Evolutionary conservation across 2,888 invertebrate species (phyloP).

Genomic region (Lasioglossum leucozonium): DNA sequence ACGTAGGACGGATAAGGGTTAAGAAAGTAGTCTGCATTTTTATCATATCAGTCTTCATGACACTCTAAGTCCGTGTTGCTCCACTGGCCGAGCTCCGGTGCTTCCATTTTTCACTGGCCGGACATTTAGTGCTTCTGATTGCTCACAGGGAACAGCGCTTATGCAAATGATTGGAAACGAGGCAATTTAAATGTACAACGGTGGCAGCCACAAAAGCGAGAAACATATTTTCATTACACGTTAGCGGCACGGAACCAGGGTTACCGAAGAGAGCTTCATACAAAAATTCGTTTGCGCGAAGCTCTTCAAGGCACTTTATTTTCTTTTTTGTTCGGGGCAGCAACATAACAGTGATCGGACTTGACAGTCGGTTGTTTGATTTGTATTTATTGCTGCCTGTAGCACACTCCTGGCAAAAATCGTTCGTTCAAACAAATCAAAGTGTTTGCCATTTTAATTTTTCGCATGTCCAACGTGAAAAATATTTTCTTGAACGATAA

Average conservation of each 20-base stretch:
- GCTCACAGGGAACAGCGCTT: slow-evolving; percentile 9
- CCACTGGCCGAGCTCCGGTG: background rate
- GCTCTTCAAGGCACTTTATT: slow-evolving; percentile 31
- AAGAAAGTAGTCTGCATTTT: background rate
- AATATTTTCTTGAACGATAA: too few relatives aligned
- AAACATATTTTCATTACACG: slow-evolving; percentile 52
- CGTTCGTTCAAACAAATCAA: too few relatives aligned
- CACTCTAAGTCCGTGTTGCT: background rate
- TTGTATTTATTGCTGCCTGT: background rate
- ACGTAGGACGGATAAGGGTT: background rate
- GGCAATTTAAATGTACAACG: slow-evolving; percentile 64
- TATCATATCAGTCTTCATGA: background rate
- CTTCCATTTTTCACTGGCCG: background rate
- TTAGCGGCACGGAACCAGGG: slow-evolving; percentile 27
- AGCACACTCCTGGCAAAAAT: background rate
- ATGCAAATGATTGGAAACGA: slow-evolving; percentile 61
- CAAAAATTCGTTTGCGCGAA: slow-evolving; percentile 48
- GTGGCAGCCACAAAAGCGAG: slow-evolving; percentile 19
- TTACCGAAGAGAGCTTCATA: slow-evolving; percentile 42
- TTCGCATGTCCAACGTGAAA: too few relatives aligned
- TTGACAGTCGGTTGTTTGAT: slow-evolving; percentile 15
- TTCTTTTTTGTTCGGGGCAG: background rate
- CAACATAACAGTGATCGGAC: slow-evolving; percentile 13
- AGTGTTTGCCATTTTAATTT: too few relatives aligned
- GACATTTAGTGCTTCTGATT: slow-evolving; percentile 22